Percentiles rank a stretch among this genome's conserved stretches.
Conservation (phyloP, 2,797 vertebrate genomes). For the Eulemur rubriventer region DNA sequence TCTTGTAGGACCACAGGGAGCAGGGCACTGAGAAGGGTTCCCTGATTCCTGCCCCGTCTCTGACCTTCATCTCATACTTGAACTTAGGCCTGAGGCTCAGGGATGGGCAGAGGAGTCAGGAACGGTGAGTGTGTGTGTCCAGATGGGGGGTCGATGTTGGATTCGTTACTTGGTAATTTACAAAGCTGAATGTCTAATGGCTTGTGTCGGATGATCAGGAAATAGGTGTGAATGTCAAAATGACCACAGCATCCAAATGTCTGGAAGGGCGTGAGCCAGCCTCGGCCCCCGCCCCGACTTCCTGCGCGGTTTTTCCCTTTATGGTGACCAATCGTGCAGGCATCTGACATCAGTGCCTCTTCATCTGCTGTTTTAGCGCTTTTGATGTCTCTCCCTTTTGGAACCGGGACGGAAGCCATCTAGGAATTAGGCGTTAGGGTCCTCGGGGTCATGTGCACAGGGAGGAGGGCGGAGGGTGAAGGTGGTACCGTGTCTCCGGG, state of each 20-base stretch:
- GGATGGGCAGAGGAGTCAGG: not conserved
- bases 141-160: too few relatives aligned
- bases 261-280: not conserved
- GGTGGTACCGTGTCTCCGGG: not conserved
- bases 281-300: too few relatives aligned
- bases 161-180: not conserved
- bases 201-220: not conserved
- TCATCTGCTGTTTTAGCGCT: not conserved
- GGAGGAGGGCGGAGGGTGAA: not conserved
- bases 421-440: not conserved
- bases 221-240: not conserved
- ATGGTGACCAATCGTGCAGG: not conserved
- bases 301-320: not conserved
- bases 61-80: not conserved
- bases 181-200: not conserved
- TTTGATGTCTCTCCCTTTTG: not conserved
- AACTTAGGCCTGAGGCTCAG: not conserved
- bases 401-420: not conserved
- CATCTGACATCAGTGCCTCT: not conserved
- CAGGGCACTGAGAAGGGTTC: not conserved
- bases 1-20: not conserved
- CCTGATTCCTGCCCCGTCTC: not conserved
- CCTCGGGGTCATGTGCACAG: fast-evolving
- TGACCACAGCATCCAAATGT: not conserved
- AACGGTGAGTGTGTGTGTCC: too few relatives aligned